Base-by-base conservation (phyloP, 2,113 vertebrate species). In the Pitta sordida region DNA sequence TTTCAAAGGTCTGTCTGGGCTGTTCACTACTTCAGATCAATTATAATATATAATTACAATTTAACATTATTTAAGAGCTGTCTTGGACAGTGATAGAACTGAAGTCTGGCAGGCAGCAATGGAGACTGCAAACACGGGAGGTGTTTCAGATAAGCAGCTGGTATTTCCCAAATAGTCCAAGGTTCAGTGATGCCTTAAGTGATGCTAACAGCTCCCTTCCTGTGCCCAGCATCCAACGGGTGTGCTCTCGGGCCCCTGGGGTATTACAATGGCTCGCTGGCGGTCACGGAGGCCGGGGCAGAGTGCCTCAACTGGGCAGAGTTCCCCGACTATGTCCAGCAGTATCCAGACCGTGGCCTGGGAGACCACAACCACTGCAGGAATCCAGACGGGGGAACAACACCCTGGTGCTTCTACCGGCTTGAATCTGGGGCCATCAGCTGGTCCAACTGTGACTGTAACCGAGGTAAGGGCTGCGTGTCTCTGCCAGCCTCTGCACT, bases 401-500 rank as follows among this genome's bases (percentile, higher is more conserved):
- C 97, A 10, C 99, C 98, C 21, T 99, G 99, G 99, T 99, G 99
- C 92, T 99, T 99, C 97, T 99, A 98, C 95, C 97, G 98, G 18
- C 98, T 99, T n/a, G 97, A 91, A 36, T 98, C 98, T 0, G 98
- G 98, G 41, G 98, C 98, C 67, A 98, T 99, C 1, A 97, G 98
- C 62, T 99, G 99, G 99, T 98, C 98, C 65, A 98, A 98, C 97
- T 99, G 98, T 5, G 98, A 99, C 97, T 99, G 99, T 58, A 98
- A 98, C 93, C 98, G 98, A 88, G 99, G 99, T 99, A 88, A 97
- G 97, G 27, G 29, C 51, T 69, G n/a, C 15, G 4, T 1, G 29
- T 44, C 44, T 20, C 68, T 83, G 51, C 52, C 26, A 7, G 41
- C 6, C 3, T 30, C 15, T 71, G 48, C 18, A 0, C 59, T 39